A percentile compares a stretch with the other conserved stretches of the same genome.
Evolutionary conservation across 2,888 invertebrate genomes (phyloP).

Genomic region (Diaperis boleti): DNA sequence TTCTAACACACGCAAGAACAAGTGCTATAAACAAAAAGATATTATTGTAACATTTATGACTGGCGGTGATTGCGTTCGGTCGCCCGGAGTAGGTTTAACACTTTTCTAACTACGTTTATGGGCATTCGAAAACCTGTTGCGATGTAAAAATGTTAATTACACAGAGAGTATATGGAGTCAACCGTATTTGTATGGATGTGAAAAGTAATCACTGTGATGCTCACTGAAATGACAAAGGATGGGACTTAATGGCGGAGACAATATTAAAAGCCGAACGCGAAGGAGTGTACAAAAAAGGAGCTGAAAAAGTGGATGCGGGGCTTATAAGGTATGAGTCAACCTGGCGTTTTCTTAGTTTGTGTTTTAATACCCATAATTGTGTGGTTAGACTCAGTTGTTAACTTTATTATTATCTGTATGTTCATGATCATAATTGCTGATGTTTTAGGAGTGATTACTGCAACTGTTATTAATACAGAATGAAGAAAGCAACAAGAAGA

Average conservation of each 20-base stretch:
- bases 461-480: too few species aligned
- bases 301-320: not conserved
- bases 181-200: not conserved
- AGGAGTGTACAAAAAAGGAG: not conserved
- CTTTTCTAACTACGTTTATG: not conserved
- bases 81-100: not conserved
- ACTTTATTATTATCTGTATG: too few species aligned
- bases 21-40: constrained; percentile 3
- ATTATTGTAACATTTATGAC: not conserved
- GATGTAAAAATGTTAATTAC: not conserved
- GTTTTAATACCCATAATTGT: too few species aligned
- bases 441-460: too few species aligned
- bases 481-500: too few species aligned
- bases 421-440: too few species aligned
- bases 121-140: not conserved
- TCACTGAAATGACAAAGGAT: not conserved
- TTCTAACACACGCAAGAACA: not conserved
- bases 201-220: not conserved
- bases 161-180: not conserved
- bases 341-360: not conserved
- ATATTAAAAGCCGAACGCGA: not conserved
- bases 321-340: not conserved
- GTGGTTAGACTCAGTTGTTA: too few species aligned
- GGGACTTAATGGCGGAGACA: not conserved
- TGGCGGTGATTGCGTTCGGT: not conserved